A percentile compares a stretch with the other conserved stretches of the same genome.
Evolutionary conservation across 2,113 vertebrate species (phyloP).

Genomic region (Otis tarda): DNA sequence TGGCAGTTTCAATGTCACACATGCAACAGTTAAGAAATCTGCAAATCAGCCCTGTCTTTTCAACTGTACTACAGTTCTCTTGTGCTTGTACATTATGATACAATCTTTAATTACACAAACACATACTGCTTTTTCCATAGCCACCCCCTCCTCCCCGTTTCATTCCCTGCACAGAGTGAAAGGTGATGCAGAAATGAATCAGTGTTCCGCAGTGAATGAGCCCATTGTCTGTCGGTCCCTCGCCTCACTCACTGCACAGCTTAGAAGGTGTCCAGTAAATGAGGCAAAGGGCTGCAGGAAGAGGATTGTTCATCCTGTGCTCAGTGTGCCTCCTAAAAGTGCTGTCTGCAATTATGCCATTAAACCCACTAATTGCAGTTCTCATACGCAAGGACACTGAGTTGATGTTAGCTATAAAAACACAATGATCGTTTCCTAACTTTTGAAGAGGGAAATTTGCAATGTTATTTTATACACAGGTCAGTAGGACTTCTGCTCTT

Average conservation of each 20-base stretch:
- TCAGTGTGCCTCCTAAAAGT: neutral
- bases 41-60: neutral
- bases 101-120: slow-evolving; percentile 21
- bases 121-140: neutral
- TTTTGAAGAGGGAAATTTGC: neutral
- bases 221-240: slow-evolving; percentile 31
- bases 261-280: slow-evolving; percentile 35
- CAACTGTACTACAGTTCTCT: neutral
- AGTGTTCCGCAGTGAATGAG: slow-evolving; percentile 52
- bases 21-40: neutral
- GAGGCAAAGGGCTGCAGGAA: slow-evolving; percentile 53
- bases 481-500: neutral
- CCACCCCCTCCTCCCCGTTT: rapidly evolving
- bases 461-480: neutral
- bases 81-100: neutral
- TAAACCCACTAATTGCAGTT: neutral
- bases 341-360: neutral
- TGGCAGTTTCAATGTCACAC: neutral
- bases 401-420: neutral
- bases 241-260: neutral
- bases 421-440: neutral
- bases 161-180: neutral
- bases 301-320: slow-evolving; percentile 39
- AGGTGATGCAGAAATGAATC: slow-evolving; percentile 60
- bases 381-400: neutral